These are phyloP conservation scores for Falco columbarius DNA, from an alignment of 2,797 vertebrate genomes.

Conservation along the genomic window DNA sequence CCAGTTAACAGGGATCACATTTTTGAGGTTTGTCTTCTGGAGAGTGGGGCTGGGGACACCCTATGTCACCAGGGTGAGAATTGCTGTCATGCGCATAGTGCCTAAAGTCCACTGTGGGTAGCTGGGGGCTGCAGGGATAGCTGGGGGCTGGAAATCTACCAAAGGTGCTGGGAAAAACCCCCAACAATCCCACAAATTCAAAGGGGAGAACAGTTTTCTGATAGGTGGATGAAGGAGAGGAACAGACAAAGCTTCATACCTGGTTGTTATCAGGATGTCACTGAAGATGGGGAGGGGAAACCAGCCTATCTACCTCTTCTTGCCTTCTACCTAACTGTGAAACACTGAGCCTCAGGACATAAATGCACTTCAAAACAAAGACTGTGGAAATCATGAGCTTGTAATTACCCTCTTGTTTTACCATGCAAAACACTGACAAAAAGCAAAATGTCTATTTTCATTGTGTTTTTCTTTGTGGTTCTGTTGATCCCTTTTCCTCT, in stretches of 20 bases:
- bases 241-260: not conserved
- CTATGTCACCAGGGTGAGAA: not conserved
- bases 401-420: not conserved
- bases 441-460: not conserved
- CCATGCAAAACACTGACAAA: not conserved
- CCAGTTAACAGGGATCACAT: not conserved
- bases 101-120: not conserved
- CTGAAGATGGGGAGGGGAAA: not conserved
- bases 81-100: not conserved
- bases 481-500: not conserved
- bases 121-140: not conserved
- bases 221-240: not conserved
- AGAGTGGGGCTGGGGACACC: not conserved
- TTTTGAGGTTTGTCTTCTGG: not conserved
- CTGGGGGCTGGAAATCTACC: not conserved
- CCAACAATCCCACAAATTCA: not conserved
- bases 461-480: not conserved
- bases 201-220: not conserved
- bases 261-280: not conserved
- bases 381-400: not conserved
- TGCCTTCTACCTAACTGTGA: not conserved
- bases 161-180: not conserved
- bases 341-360: not conserved
- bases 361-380: accelerated
- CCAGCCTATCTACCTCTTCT: not conserved